These are phyloP conservation scores for Pristis pectinata DNA, from an alignment of 2,797 vertebrate genomes.

Conservation along the genomic window DNA sequence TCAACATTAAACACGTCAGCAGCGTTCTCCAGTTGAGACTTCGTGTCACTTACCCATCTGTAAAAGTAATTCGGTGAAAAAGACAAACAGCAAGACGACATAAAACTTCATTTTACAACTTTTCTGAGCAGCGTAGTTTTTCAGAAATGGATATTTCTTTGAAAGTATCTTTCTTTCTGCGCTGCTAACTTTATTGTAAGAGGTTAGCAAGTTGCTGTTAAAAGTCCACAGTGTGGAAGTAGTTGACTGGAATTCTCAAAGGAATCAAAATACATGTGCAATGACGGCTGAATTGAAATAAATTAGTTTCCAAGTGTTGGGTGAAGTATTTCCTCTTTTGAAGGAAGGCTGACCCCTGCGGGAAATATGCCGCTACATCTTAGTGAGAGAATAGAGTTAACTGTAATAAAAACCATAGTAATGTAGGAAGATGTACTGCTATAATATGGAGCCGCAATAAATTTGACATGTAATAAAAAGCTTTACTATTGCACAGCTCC, in stretches of 20 bases:
- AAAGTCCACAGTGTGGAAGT: not conserved
- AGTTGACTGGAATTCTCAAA: conserved; percentile 8
- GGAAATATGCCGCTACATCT: not conserved
- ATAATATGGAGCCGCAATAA: not conserved
- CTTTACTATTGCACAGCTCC: not conserved
- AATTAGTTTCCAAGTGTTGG: not conserved
- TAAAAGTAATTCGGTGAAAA: conserved; percentile 25
- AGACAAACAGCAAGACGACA: not conserved
- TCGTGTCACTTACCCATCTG: conserved; percentile 19
- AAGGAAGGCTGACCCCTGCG: not conserved
- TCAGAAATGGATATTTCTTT: not conserved
- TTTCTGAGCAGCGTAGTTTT: not conserved
- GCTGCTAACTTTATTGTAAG: not conserved
- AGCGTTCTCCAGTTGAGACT: not conserved
- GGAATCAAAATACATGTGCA: not conserved
- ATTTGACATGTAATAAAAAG: not conserved
- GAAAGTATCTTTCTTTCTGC: not conserved
- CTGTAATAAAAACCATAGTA: not conserved
- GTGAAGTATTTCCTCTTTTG: not conserved
- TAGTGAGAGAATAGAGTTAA: not conserved
- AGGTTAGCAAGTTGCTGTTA: not conserved
- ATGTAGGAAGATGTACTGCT: not conserved
- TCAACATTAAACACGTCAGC: not conserved
- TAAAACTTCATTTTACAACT: conserved; percentile 19
- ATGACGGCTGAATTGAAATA: not conserved